Conservation (phyloP, 2,797 vertebrate species). For the Coregonus ussuriensis region DNA sequence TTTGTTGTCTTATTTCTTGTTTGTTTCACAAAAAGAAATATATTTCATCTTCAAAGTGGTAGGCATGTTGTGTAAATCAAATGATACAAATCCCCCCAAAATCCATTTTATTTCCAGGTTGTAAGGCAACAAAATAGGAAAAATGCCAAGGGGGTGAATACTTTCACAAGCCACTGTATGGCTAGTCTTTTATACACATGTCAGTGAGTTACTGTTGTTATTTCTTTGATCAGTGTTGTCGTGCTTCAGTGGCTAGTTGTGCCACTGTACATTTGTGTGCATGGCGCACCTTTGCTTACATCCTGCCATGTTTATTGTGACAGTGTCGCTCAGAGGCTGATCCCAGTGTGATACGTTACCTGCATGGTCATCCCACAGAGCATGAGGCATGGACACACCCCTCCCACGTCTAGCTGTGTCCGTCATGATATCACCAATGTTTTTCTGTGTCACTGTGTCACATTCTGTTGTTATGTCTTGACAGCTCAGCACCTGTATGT, state of each 20-base stretch:
- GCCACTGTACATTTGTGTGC: slow-evolving; percentile 28
- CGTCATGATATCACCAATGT: slow-evolving; percentile 7
- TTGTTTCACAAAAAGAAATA: too few relatives aligned
- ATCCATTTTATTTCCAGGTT: too few relatives aligned
- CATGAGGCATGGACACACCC: slow-evolving; percentile 65
- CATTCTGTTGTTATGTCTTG: slow-evolving; percentile 31
- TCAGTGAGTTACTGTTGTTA: slow-evolving; percentile 3
- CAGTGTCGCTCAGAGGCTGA: slow-evolving; percentile 31
- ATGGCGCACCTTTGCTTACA: slow-evolving; percentile 29
- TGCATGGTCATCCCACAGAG: slow-evolving; percentile 68
- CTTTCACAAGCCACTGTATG: too few relatives aligned
- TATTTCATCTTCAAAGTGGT: too few relatives aligned
- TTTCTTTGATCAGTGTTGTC: slow-evolving; percentile 7
- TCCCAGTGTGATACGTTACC: slow-evolving; percentile 39
- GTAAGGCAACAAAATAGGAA: too few relatives aligned
- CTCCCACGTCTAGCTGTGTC: slow-evolving; percentile 18
- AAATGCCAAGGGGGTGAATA: too few relatives aligned
- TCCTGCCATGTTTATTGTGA: slow-evolving; percentile 27
- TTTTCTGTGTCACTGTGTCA: slow-evolving; percentile 27
- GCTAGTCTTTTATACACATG: slow-evolving; percentile 27
- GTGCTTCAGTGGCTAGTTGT: neutral
- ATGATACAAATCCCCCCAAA: too few relatives aligned
- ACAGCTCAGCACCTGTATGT: slow-evolving; percentile 52
- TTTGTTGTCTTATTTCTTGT: too few relatives aligned
- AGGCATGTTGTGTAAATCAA: too few relatives aligned